These are phyloP conservation scores for Stegodyphus dumicola DNA, from an alignment of 1,140 invertebrate genomes.

Conservation along the genomic window DNA sequence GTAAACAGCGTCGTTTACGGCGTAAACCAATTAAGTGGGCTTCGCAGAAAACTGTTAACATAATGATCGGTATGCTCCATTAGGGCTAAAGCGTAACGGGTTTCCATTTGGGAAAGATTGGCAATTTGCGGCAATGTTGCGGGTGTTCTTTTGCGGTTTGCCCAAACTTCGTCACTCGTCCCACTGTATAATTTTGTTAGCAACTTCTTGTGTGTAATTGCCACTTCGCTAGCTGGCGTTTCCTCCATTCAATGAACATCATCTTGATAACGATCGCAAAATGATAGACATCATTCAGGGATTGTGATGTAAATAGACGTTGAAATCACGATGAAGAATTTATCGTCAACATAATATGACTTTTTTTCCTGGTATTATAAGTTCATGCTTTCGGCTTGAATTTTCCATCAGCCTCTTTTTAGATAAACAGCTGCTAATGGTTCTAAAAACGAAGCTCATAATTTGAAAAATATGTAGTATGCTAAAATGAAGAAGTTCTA, in stretches of 20 bases:
- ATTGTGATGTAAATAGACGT: not conserved
- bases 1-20: conserved; percentile 27
- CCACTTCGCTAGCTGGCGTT: conserved; percentile 1
- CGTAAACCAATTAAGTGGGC: conserved; percentile 14
- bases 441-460: too few relatives aligned
- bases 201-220: conserved; percentile 23
- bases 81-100: not conserved
- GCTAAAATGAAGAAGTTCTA: too few relatives aligned
- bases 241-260: not conserved
- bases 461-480: too few relatives aligned
- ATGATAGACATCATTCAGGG: not conserved
- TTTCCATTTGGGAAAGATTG: conserved; percentile 5
- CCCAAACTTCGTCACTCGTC: not conserved
- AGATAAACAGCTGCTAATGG: too few relatives aligned
- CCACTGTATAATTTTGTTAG: not conserved
- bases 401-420: too few relatives aligned
- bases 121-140: not conserved
- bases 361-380: too few relatives aligned
- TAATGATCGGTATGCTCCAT: conserved; percentile 29
- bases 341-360: not conserved
- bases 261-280: conserved; percentile 10
- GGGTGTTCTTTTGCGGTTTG: not conserved
- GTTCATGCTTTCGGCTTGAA: too few relatives aligned
- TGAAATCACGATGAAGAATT: not conserved
- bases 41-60: conserved; percentile 28